Evolutionary conservation across 2,888 invertebrate genomes (phyloP), one percentile per base, ranked within the genome.

Genomic region (Synergus gifuensis): DNA sequence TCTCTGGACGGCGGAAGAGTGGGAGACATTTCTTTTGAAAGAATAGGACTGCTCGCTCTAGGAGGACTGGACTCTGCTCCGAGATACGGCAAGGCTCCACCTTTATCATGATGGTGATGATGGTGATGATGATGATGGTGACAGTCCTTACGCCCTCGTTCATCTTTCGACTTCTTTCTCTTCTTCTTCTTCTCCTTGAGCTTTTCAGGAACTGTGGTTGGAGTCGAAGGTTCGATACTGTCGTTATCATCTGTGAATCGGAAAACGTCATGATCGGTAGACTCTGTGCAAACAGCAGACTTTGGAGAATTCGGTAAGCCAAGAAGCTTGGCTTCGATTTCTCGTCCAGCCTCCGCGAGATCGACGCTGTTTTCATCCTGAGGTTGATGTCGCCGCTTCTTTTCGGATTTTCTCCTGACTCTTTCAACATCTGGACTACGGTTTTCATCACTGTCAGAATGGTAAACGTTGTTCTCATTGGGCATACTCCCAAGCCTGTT

Each of bases 171-270:
- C 89, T 96, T 96, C 91, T 97, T 97, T 87, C 96, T 95, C 91
- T 97, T 97, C 92, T 97, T 97, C 92, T 96, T 97, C 92, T 96
- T 96, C 86, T 97, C 96, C 89, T 95, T 96, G 77, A 93, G 93
- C 84, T 96, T 89, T 85, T 93, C 94, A 1, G 89, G 87, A 0
- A 91, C 91, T 18, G 91, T 87, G 14, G 89, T 91, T 76, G 87
- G 91, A 11, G 92, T 89, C 36, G 93, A 89, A 0, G 93, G 91
- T 83, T 94, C 94, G 76, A 93, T 88, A 63, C 93, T 94, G 87
- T 94, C 94, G 87, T 94, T 94, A 69, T 93, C 94, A 84, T 95
- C 94, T 8, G 94, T 94, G 86, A 94, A 95, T 64, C 94, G 94
- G 84, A 94, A 94, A 4, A 95, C 94, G 86, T 94, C 94, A 36